Evolutionary conservation across 2,888 invertebrate genomes (phyloP).

Genomic region (Phanerotoma sp.): DNA sequence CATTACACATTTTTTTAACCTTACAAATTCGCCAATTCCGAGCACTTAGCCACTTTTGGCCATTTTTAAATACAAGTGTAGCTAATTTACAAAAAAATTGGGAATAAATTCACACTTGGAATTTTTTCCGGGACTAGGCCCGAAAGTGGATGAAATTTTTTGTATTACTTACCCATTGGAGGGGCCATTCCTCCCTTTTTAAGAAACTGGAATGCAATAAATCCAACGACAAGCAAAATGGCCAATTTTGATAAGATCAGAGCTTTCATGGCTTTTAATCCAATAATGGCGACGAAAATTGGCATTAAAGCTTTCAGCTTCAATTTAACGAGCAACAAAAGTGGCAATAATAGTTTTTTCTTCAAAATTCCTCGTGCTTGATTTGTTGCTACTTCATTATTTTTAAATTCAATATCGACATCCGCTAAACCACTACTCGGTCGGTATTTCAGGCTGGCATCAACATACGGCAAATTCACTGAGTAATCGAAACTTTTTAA

Average conservation of each 20-base stretch:
- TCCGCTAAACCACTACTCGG: slow-evolving; percentile 54
- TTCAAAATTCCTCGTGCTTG: slow-evolving; percentile 73
- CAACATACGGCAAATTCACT: slow-evolving; percentile 65
- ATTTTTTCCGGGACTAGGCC: too few species aligned
- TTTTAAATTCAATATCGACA: slow-evolving; percentile 55
- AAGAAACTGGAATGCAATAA: slow-evolving; percentile 75
- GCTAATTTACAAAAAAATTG: too few species aligned
- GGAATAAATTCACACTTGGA: too few species aligned
- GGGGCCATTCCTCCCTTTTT: slow-evolving; percentile 71
- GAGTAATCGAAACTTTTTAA: slow-evolving; percentile 75
- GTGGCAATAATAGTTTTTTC: slow-evolving; percentile 80
- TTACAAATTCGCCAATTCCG: too few species aligned
- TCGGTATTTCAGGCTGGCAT: slow-evolving; percentile 49
- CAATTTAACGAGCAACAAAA: slow-evolving; percentile 76
- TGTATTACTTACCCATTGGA: slow-evolving; percentile 47
- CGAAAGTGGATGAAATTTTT: neutral
- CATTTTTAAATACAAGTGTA: too few species aligned
- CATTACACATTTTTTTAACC: too few species aligned
- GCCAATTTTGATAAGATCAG: slow-evolving; percentile 82
- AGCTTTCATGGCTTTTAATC: slow-evolving; percentile 81
- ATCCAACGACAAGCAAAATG: slow-evolving; percentile 77
- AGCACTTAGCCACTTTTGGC: too few species aligned
- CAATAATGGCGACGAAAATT: slow-evolving; percentile 75
- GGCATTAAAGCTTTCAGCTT: slow-evolving; percentile 85
- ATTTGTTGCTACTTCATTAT: slow-evolving; percentile 45